These are phyloP conservation scores for Tetramorium alpestre DNA, from an alignment of 1,140 invertebrate genomes.

Conservation along the genomic window DNA sequence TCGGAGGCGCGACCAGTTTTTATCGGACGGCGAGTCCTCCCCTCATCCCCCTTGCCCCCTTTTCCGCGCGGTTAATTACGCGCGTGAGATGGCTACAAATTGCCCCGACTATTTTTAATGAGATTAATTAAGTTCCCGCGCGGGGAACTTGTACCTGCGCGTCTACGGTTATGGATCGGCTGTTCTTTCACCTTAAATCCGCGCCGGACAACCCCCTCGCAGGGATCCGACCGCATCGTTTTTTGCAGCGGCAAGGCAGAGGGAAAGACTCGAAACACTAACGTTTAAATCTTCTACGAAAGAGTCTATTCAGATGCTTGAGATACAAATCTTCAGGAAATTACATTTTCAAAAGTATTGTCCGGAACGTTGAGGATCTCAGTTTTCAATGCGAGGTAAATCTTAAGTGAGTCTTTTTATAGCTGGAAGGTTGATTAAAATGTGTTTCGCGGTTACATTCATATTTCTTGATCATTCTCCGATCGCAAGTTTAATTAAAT, in stretches of 20 bases:
- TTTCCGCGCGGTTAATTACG: conserved; percentile 31
- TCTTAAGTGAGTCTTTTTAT: neutral
- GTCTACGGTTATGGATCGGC: neutral
- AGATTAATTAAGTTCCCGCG: conserved; percentile 37
- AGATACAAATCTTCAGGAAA: neutral
- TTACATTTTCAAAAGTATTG: neutral
- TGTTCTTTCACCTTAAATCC: neutral
- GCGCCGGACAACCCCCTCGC: no score
- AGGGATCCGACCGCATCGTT: neutral
- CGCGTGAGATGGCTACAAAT: conserved; percentile 30
- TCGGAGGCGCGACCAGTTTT: conserved; percentile 26
- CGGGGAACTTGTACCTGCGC: neutral
- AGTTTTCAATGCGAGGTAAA: neutral
- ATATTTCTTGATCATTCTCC: neutral
- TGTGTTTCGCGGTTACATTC: neutral
- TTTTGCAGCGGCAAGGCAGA: neutral
- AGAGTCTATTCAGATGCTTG: neutral
- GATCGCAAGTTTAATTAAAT: neutral
- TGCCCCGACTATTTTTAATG: conserved; percentile 45
- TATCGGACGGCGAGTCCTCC: neutral
- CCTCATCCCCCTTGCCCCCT: neutral
- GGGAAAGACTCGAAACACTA: neutral
- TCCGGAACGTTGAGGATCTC: neutral
- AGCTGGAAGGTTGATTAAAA: neutral
- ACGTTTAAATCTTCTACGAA: neutral